Evolutionary conservation across 2,113 vertebrate species (phyloP), one percentile per base, ranked within the genome.

Genomic region (Podarcis raffonei): DNA sequence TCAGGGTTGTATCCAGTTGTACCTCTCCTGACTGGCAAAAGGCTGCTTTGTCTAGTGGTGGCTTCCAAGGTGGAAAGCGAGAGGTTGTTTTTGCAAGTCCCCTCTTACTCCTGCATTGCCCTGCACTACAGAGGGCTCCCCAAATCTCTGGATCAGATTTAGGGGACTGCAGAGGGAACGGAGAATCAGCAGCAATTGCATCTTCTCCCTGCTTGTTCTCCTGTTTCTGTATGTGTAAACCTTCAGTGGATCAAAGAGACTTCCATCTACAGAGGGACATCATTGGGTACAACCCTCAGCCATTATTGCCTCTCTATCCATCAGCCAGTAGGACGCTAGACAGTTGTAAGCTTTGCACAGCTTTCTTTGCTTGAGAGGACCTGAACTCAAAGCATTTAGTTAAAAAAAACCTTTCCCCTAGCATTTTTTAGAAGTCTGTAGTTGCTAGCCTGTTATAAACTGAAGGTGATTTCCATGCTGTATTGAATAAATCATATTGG

Each of bases 341-440:
- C 86, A 87, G 87, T 89, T 84, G 59, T 89, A 23, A 1, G 20
- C 39, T 87, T 91, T 85, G 90, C 22, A 39, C 3, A 75, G 76
- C 77, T 92, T 90, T 84, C 88, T 87, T 86, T 91, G 15, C 86
- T 32, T 62, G 37, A 42, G 69, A 75, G 11, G 30, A 42, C 18
- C 88, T 91, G 84, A 72, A 82, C 89, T 93, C 91, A 92, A 71
- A 89, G 75, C 87, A 92, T 90, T 93, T 90, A 68, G 83, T 39
- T 39, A 8, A 37, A 84, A 69, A 35, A 20, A 1, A 35, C n/a
- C n/a, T 53, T 59, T 57, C 4, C 11, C 30, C 86, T 39, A 39
- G 32, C 27, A 18, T n/a, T 5, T 59, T 75, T 74, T n/a, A 27
- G 11, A 62, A 13, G 18, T n/a, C 32, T 39, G 12, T 62, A n/a